Conservation (phyloP, 2,113 vertebrate species). For the Laterallus jamaicensis region DNA sequence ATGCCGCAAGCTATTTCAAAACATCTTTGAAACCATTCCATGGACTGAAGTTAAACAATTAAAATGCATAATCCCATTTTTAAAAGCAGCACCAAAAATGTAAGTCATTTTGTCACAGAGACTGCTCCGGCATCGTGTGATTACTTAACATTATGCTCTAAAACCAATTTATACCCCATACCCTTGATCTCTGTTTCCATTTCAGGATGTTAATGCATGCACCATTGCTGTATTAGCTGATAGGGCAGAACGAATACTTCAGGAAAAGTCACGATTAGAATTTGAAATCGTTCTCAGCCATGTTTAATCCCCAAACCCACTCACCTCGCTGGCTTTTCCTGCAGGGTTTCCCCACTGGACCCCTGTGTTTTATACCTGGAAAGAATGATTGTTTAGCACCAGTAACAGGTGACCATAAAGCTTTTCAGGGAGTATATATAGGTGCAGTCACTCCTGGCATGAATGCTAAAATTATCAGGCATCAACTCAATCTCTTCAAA, state of each 20-base stretch:
- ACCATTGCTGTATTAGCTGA: slow-evolving; percentile 46
- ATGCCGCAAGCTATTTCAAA: neutral
- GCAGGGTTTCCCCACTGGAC: slow-evolving; percentile 77
- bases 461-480: neutral
- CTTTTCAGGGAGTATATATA: neutral
- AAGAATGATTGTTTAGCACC: neutral
- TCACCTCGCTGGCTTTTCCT: slow-evolving; percentile 80
- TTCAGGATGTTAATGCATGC: slow-evolving; percentile 43
- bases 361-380: slow-evolving; percentile 74
- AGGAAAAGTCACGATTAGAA: slow-evolving; percentile 67
- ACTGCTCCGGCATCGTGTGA: slow-evolving; percentile 38
- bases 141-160: slow-evolving; percentile 54
- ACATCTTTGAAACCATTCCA: slow-evolving; percentile 7
- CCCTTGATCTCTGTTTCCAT: slow-evolving; percentile 57
- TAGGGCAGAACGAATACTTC: slow-evolving; percentile 58
- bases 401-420: neutral
- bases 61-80: slow-evolving; percentile 53
- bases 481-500: neutral
- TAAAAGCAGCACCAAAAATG: slow-evolving; percentile 27
- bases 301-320: slow-evolving; percentile 79
- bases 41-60: slow-evolving; percentile 46
- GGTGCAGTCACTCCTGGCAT: neutral
- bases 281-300: slow-evolving; percentile 75
- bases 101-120: slow-evolving; percentile 58
- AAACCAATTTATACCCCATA: slow-evolving; percentile 51